Base-by-base conservation (phyloP, 2,888 invertebrate genomes). In the Opisthograptis luteolata region DNA sequence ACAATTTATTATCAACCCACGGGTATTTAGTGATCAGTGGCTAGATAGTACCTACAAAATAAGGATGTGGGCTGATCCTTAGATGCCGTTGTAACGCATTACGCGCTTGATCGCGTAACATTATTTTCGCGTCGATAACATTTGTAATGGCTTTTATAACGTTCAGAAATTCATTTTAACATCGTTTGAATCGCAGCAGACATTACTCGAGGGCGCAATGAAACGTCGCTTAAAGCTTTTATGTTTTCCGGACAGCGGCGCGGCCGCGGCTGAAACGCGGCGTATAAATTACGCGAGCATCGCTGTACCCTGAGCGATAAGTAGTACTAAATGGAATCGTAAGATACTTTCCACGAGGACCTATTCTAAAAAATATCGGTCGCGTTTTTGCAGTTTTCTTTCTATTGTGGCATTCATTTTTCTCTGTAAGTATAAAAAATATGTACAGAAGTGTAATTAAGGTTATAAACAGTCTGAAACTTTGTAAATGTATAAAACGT, bases 141-240 rank as follows among this genome's bases (percentile, higher is more conserved):
- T 67, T 69, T 69, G 62, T 70, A 67, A 71, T 65, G 60, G 59
- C 44, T 49, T 60, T 42, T 58, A 53, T 58, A 47, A 53, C 63
- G 64, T 57, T 67, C 66, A 60, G 62, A 68, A 40, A 73, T 73
- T 73, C 73, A 69, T 76, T 76, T 74, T 70, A 75, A 81, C 73
- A 69, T 73, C 73, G 59, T 79, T 80, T 70, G 65, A 73, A 74
- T 68, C 70, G 69, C 68, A 65, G 50, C 66, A 70, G 69, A 71
- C 70, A 79, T 77, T 73, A 70, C 67, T 71, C 55, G 35, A 55
- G 64, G 50, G 59, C 66, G 67, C 68, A 62, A 54, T 59, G 64
- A 70, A 73, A 76, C 67, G 70, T 71, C 64, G 76, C 40, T 73
- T 79, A 79, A 82, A 80, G 79, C 78, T 79, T 83, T 84, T 75